Evolutionary conservation across 2,797 vertebrate genomes (phyloP), one percentile per base, ranked within the genome.

Genomic region (Channa striata): DNA sequence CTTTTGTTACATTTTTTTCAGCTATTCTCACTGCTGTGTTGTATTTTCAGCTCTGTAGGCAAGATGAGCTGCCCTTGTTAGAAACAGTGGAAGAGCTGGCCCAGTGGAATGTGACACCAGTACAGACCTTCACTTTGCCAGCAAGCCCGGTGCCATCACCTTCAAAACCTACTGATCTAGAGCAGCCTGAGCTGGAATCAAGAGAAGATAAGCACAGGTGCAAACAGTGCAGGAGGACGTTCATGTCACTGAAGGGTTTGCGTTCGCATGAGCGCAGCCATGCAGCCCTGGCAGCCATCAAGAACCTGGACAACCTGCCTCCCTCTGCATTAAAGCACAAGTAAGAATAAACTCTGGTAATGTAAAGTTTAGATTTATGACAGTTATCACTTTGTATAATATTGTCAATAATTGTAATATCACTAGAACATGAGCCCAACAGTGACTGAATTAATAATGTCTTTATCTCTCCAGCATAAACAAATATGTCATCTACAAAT

Each of bases 231-330:
- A 91, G 93, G 63, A 91, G 87, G 67, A 90, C 93, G 34, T 96
- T 97, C 90, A 96, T 93, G 94, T 97, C 96, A 68, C 88, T 95
- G 88, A 95, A 93, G 90, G 95, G 95, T 86, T 91, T 97, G 82
- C 95, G 94, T 62, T 95, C 93, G 37, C 97, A 97, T 0, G 95
- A 96, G 91, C 95, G 93, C 86, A 96, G 96, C 92, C 97, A 97
- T 25, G 94, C 95, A 72, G 94, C 96, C 79, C 59, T 96, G 83
- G 95, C 96, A 54, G 87, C 96, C 76, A 92, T 96, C 71, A 93
- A 78, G 77, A 96, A 95, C 85, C 90, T 94, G 89, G 92, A 94
- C 75, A 91, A 89, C 57, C 90, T 92, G 77, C 93, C 94, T 82
- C 75, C 91, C 62, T 93, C 95, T 67, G 90, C 88, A 63, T 90